Evolutionary conservation across 2,888 invertebrate species (phyloP), one percentile per base, ranked within the genome.

Genomic region (Cyclophora punctaria): DNA sequence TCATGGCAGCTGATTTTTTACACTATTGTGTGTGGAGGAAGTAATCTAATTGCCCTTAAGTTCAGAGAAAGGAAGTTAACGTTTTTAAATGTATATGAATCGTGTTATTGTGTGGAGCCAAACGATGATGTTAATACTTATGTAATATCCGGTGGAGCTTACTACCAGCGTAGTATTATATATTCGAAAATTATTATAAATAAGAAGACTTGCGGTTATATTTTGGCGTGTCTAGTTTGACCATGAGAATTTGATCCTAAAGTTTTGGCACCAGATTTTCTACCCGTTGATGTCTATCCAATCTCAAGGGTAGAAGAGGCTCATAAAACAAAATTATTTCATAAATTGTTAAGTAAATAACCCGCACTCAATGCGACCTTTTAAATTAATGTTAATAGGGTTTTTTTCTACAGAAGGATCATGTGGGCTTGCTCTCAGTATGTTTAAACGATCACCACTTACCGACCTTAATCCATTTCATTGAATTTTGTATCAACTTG

Each of bases 11-110:
- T 71, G 73, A 66, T 72, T 84, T 80, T 80, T 74, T 77, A 72
- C 80, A 75, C 73, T 70, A 80, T 84, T 84, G 84, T 85, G 64
- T 71, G 64, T 60, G 63, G 72, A 79, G 83, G 83, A 86, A 85
- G 78, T 71, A 68, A 71, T 75, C 76, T 82, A 83, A 83, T 83
- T 82, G 80, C 74, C 73, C 73, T 75, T 75, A 68, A 70, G 68
- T 64, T 71, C 69, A 63, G 63, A 70, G 74, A 74, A 70, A 80
- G 81, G 83, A 81, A 84, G 73, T 68, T 53, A 63, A 58, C 67
- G 66, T 76, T 81, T 79, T 76, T 77, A 64, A 69, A 62, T 72
- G 67, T 67, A 71, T 71, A 71, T 72, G 75, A 79, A 78, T 73
- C 65, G 55, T 45, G 50, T 50, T 52, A 57, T 61, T 61, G 56